phyloP scores from a whole-genome alignment of 2,888 invertebrate genomes.

The Digitonthophagus gazella region DNA sequence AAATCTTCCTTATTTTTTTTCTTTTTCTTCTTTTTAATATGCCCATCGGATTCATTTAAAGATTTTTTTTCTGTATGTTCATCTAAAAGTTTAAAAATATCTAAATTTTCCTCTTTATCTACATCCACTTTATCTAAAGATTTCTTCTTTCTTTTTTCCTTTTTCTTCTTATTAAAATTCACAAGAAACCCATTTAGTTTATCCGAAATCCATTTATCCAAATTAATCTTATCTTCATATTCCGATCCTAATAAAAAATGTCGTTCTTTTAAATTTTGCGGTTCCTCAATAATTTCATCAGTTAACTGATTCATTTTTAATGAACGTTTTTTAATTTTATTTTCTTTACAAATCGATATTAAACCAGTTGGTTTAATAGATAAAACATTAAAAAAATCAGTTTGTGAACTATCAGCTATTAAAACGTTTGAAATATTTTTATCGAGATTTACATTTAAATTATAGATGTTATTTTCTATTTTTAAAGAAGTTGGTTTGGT shows the following conservation, averaged over 20 bases:
- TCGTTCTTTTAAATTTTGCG: background rate
- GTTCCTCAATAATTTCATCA: background rate
- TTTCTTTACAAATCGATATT: background rate
- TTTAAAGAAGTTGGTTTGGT: background rate
- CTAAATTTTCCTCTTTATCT: background rate
- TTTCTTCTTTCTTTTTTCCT: background rate
- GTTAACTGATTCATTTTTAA: background rate
- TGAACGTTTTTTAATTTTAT: background rate
- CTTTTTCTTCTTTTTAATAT: background rate
- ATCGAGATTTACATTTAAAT: background rate
- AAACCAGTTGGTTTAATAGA: background rate
- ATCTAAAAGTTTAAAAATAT: background rate
- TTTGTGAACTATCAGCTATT: background rate
- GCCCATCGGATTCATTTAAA: background rate
- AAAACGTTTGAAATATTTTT: background rate
- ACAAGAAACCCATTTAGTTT: background rate
- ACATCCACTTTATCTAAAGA: no score
- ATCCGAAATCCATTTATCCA: background rate
- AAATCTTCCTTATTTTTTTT: background rate
- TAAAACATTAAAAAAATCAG: background rate
- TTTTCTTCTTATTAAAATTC: background rate
- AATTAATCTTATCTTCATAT: background rate
- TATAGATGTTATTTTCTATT: background rate
- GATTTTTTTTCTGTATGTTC: background rate
- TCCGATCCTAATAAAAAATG: background rate